Conservation (phyloP, 1,140 invertebrate species). For the Drosophila lacertosa region DNA sequence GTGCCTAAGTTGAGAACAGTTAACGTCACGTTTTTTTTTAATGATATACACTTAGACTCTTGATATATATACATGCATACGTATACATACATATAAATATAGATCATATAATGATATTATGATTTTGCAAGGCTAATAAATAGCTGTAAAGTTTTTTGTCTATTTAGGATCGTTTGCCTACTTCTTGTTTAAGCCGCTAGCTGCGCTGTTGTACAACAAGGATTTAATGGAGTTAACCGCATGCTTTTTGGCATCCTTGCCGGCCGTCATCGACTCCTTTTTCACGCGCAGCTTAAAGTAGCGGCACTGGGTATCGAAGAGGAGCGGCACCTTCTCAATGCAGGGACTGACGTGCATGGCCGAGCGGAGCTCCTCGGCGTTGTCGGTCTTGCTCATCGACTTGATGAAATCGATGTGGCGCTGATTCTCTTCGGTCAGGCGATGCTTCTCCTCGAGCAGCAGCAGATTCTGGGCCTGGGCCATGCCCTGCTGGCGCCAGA, state of each 20-base stretch:
- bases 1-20: constrained; percentile 43
- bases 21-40: background rate
- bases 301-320: constrained; percentile 55
- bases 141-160: background rate
- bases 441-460: constrained; percentile 61
- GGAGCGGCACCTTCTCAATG: constrained; percentile 30
- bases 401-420: constrained; percentile 71
- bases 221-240: constrained; percentile 14
- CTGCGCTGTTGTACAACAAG: background rate
- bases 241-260: constrained; percentile 15
- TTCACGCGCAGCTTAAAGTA: constrained; percentile 26
- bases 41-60: background rate
- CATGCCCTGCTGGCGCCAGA: constrained; percentile 74
- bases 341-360: constrained; percentile 41
- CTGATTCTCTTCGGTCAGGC: constrained; percentile 67
- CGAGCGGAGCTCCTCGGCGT: constrained; percentile 63
- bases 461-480: constrained; percentile 68
- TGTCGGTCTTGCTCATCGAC: constrained; percentile 69
- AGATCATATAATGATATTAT: constrained; percentile 1
- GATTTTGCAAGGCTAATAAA: constrained; percentile 1
- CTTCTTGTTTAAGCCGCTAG: too few species aligned
- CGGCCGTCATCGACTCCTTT: constrained; percentile 34
- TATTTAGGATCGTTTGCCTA: too few species aligned
- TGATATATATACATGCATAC: background rate
- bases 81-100: background rate